Evolutionary conservation across 1,140 invertebrate species (phyloP).

Genomic region (Dendroctonus valens): DNA sequence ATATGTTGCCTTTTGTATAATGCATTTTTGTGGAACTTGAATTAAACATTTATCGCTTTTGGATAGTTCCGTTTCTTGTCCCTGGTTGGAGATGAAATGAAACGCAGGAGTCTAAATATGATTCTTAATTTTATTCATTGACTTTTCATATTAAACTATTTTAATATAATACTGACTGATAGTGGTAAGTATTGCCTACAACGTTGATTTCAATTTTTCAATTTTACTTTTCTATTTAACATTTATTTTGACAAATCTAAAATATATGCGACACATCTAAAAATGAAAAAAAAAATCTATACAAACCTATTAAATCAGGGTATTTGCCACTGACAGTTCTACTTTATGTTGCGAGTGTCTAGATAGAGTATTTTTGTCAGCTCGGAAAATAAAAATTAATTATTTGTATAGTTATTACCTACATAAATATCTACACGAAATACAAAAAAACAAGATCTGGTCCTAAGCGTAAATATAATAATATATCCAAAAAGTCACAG

Average conservation of each 20-base stretch:
- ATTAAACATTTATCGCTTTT: no score
- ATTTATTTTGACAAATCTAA: constrained; percentile 2
- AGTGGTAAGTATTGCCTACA: constrained; percentile 31
- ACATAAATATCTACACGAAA: constrained; percentile 32
- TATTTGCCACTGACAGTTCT: no score
- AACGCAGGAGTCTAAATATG: constrained; percentile 7
- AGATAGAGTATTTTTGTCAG: constrained; percentile 18
- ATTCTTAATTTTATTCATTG: constrained; percentile 28
- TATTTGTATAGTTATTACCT: constrained; percentile 20
- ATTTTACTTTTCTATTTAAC: constrained; percentile 7
- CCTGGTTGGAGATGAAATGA: not conserved
- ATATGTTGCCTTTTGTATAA: no score
- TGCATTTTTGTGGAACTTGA: no score
- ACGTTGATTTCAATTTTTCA: constrained; percentile 11
- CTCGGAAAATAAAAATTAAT: constrained; percentile 18
- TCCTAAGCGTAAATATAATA: constrained; percentile 32
- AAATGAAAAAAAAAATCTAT: not conserved
- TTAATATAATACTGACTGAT: constrained; percentile 36
- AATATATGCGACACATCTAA: not conserved
- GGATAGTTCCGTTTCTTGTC: no score
- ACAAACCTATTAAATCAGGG: no score
- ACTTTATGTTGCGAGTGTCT: constrained; percentile 1
- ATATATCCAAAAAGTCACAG: constrained; percentile 34
- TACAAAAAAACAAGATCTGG: constrained; percentile 35
- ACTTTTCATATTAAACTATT: constrained; percentile 30